Evolutionary conservation across 2,113 vertebrate genomes (phyloP), one percentile per base, ranked within the genome.

Genomic region (Anser brachyrhynchus): DNA sequence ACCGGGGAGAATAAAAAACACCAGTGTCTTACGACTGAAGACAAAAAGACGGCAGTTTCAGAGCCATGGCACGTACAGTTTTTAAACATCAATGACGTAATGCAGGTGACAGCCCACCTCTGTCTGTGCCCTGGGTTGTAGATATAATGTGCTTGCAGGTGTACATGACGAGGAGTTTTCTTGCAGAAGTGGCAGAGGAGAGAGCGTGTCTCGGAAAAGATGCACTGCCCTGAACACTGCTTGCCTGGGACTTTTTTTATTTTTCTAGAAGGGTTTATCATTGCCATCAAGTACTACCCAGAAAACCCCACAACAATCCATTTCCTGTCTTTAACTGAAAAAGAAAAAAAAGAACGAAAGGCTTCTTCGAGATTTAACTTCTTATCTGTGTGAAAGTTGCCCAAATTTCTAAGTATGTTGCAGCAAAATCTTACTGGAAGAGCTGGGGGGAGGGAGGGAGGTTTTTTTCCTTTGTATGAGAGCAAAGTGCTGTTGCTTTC

Each of bases 401-500:
- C 97, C 96, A 96, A 86, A 92, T 96, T 96, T 95, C 90, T 85
- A 91, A 94, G 85, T 95, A 78, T 92, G 91, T 95, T 67, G 95
- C 91, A 90, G 84, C 92, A 92, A 89, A 89, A 79, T 77, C 82
- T 94, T 94, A 81, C 78, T 93, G 96, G 92, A 94, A 44, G 18
- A 91, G 64, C 22, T 28, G 74, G 92, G 90, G 74, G 62, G 7
- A 61, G 81, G 84, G 4, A 18, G 74, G 83, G 41, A 55, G 55
- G 79, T 77, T 75, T 85, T 14, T 87, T 95, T 95, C n/a, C 96
- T 98, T 98, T 98, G 98, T 99, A 98, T 95, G 95, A 99, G 98
- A 98, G 98, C 98, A 86, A 98, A 98, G 98, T 97, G 98, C 98
- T 98, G 97, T 98, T 97, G 98, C 98, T 99, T 98, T 98, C 98